Evolutionary conservation across 2,888 invertebrate genomes (phyloP).

Genomic region (Drosophila ustulata): DNA sequence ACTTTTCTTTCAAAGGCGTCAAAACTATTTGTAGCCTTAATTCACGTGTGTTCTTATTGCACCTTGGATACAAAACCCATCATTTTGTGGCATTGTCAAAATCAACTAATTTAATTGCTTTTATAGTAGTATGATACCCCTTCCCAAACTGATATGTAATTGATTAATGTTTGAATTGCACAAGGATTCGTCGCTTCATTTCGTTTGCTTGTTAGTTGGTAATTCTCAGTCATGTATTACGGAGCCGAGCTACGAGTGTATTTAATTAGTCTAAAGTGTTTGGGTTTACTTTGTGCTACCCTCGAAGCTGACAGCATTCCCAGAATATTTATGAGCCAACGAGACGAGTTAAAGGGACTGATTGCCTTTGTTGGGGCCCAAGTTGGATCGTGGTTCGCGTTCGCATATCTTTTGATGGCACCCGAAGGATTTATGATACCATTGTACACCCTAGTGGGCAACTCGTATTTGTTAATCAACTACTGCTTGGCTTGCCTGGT

Average conservation of each 20-base stretch:
- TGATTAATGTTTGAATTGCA: conserved; percentile 2
- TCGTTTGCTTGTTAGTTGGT: conserved; percentile 18
- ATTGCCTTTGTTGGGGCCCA: conserved; percentile 38
- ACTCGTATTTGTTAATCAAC: conserved; percentile 50
- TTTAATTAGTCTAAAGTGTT: conserved; percentile 59
- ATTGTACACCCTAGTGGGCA: conserved; percentile 59
- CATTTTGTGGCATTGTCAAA: not conserved
- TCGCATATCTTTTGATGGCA: conserved; percentile 27
- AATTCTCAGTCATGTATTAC: conserved; percentile 50
- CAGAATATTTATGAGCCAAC: conserved; percentile 17
- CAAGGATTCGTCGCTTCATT: not conserved
- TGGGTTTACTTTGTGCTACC: conserved; percentile 62
- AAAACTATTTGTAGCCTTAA: not conserved
- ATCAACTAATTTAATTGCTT: conserved; percentile 33
- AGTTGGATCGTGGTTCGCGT: conserved; percentile 30
- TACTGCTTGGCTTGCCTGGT: conserved; percentile 51
- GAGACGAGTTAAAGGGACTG: conserved; percentile 29
- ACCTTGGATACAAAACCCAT: not conserved
- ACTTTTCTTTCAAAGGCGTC: too few species aligned
- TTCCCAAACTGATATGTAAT: not conserved
- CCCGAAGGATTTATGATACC: conserved; percentile 29
- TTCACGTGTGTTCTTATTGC: not conserved
- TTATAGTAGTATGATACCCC: not conserved
- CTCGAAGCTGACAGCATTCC: conserved; percentile 6
- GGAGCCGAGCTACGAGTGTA: conserved; percentile 64